Conservation (phyloP, 1,140 invertebrate genomes). For the Drosophila nebulosa region DNA sequence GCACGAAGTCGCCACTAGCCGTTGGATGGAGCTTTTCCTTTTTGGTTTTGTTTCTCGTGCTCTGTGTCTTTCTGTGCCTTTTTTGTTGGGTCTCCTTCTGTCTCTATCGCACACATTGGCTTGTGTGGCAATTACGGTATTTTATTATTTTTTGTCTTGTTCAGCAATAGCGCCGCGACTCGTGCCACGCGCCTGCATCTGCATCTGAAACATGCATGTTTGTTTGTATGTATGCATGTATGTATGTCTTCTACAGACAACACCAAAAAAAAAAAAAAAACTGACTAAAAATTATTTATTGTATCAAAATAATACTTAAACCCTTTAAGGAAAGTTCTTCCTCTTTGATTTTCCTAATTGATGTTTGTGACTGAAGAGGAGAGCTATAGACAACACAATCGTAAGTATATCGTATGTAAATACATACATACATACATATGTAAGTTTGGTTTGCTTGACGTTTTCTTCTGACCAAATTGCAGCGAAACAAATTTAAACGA, state of each 20-base stretch:
- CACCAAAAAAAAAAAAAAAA: no score
- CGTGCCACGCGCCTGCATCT: slow-evolving; percentile 59
- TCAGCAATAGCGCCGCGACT: slow-evolving; percentile 31
- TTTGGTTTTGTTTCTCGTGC: background rate
- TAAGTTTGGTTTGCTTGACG: no score
- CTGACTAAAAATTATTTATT: background rate
- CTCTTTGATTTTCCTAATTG: no score
- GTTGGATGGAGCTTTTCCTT: background rate
- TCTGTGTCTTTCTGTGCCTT: background rate
- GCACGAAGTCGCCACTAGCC: slow-evolving; percentile 47
- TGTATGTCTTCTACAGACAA: background rate
- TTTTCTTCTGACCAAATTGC: no score
- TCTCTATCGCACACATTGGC: background rate
- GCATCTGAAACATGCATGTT: background rate
- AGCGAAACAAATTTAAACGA: background rate
- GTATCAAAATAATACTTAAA: no score
- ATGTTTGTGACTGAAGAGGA: no score
- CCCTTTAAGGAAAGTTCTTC: no score
- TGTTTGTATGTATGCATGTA: background rate
- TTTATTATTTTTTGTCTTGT: slow-evolving; percentile 9
- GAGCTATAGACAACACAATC: no score
- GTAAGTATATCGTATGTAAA: no score
- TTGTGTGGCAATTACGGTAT: slow-evolving; percentile 53
- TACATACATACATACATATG: no score
- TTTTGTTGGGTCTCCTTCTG: background rate